phyloP scores from a whole-genome alignment of 2,888 invertebrate species.

The Galerucella pusilla region DNA sequence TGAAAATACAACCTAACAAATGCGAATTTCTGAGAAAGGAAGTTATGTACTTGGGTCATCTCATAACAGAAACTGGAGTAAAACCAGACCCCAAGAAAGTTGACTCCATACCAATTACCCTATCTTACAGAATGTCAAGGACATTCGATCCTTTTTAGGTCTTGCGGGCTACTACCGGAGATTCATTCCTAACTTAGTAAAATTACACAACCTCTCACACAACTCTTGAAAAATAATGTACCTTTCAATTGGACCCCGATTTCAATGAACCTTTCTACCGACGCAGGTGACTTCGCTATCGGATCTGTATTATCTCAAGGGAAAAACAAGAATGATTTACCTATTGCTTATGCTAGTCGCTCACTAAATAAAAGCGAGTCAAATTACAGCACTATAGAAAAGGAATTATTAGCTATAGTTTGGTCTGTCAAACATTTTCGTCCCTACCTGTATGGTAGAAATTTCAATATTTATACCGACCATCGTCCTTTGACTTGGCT shows the following conservation, averaged over 20 bases:
- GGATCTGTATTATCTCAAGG: background rate
- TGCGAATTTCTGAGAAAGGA: too few relatives aligned
- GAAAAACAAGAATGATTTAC: too few relatives aligned
- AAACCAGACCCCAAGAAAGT: conserved; percentile 40
- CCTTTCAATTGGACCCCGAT: conserved; percentile 51
- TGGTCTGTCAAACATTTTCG: too few relatives aligned
- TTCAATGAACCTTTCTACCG: conserved; percentile 54
- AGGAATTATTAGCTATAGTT: too few relatives aligned
- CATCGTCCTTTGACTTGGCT: too few relatives aligned
- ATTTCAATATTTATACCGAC: too few relatives aligned
- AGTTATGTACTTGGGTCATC: conserved; percentile 40
- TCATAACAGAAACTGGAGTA: conserved; percentile 43
- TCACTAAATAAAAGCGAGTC: too few relatives aligned
- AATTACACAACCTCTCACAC: conserved; percentile 40
- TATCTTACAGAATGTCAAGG: conserved; percentile 37
- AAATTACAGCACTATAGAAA: too few relatives aligned
- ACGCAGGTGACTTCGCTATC: conserved; percentile 56
- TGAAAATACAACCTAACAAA: too few relatives aligned
- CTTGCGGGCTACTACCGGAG: conserved; percentile 34
- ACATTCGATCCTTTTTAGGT: conserved; percentile 47
- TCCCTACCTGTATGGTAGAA: too few relatives aligned
- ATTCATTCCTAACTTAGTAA: conserved; percentile 2
- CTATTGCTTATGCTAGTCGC: too few relatives aligned
- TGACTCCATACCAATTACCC: conserved; percentile 39
- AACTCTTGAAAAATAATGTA: conserved; percentile 38